Base-by-base conservation (phyloP, 2,888 invertebrate genomes). In the Catocala sponsa region DNA sequence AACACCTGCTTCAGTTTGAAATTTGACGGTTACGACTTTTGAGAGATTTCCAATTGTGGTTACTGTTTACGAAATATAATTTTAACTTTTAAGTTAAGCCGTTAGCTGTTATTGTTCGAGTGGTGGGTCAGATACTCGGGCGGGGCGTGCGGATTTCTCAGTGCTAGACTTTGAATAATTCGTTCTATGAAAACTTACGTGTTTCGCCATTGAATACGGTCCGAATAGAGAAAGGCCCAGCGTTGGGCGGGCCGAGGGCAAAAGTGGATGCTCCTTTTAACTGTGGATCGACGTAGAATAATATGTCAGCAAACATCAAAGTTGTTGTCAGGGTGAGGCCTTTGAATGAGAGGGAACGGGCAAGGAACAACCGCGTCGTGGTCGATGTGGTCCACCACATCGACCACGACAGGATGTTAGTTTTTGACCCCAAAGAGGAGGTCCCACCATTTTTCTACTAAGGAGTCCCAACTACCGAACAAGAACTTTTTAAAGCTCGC, bases 271-370 rank as follows among this genome's bases (percentile, higher is more conserved):
- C 80, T 46, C 94, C 94, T 56, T 94, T 94, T 0, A 87, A 82
- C 64, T 81, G 86, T 73, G 95, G 94, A 55, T 92, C 92, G 5
- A 94, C 95, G 0, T 89, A 86, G 69, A 92, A 92, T n/a, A n/a
- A n/a, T 52, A 92, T 91, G 90, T 83, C 94, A 56, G 90, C 95
- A 11, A 96, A 96, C 78, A 97, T 98, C 33, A 97, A 96, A 91
- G 98, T 98, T 5, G 97, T 97, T 55, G 97, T 98, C 0, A 95
- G 98, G 51, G 97, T 98, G 2, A 95, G 98, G n/a, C 98, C 98
- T 2, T 93, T 96, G 55, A 98, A 97, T 88, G 91, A 95, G 0
- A 95, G 91, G 41, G 98, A 98, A 90, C 78, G 90, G 64, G 94
- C 91, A 12, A 72, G 82, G 5, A 95, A 95, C 79, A 93, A 93